These are phyloP conservation scores for Taurulus bubalis DNA, from an alignment of 2,113 vertebrate species.

Conservation along the genomic window DNA sequence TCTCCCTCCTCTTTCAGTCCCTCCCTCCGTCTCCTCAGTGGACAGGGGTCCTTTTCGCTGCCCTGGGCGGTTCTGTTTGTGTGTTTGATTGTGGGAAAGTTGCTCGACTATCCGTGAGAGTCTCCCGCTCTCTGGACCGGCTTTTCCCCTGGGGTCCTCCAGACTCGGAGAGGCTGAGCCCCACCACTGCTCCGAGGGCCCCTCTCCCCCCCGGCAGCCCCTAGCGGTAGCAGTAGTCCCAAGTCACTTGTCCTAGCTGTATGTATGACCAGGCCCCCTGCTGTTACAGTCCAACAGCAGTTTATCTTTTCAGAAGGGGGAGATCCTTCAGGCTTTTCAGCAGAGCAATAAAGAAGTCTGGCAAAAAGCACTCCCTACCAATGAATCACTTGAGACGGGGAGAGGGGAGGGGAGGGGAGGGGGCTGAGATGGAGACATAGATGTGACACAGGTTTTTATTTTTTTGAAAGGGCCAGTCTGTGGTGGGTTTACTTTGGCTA, in stretches of 20 bases:
- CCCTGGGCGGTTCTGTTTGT: conserved; percentile 78
- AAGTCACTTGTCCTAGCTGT: conserved; percentile 10
- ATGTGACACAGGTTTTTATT: conserved; percentile 44
- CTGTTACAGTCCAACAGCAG: neutral
- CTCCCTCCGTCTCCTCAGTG: conserved; percentile 49
- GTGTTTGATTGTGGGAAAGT: conserved; percentile 86
- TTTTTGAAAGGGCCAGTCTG: conserved; percentile 44
- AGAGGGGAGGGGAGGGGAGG: neutral
- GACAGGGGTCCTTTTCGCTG: conserved; percentile 65
- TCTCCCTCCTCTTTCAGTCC: conserved; percentile 34
- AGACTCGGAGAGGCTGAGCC: conserved; percentile 50
- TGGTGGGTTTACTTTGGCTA: conserved; percentile 69
- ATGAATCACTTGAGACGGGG: conserved; percentile 59
- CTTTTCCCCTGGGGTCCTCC: conserved; percentile 77
- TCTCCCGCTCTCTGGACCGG: conserved; percentile 71
- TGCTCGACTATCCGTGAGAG: conserved; percentile 82
- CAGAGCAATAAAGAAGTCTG: conserved; percentile 53
- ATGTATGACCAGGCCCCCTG: conserved; percentile 12
- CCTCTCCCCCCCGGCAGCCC: conserved; percentile 57
- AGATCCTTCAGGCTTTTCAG: conserved; percentile 43
- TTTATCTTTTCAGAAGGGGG: conserved; percentile 45
- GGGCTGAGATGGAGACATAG: conserved; percentile 51
- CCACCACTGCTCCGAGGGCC: conserved; percentile 45
- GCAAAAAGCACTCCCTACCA: conserved; percentile 43
- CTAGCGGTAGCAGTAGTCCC: conserved; percentile 42